Percentiles rank a stretch among this genome's conserved stretches.
Conservation (phyloP, 2,113 vertebrate genomes). For the Chionis minor region DNA sequence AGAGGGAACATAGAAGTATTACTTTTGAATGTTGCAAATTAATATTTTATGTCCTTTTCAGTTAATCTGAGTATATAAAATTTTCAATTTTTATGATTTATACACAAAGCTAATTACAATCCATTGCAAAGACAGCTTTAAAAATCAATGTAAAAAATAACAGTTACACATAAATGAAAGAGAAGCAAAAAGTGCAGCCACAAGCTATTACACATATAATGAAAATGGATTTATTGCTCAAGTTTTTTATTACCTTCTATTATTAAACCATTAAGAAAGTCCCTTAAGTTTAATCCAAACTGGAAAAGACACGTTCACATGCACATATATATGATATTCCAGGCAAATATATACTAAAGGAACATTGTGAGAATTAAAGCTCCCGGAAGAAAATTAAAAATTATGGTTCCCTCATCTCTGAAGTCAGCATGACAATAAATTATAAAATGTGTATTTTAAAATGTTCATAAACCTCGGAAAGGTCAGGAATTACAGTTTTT, state of each 20-base stretch:
- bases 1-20: slow-evolving; percentile 37
- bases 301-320: neutral
- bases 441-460: neutral
- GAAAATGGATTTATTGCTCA: slow-evolving; percentile 69
- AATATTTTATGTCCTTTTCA: slow-evolving; percentile 52
- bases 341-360: slow-evolving; percentile 13
- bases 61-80: slow-evolving; percentile 60
- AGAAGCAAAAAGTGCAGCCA: slow-evolving; percentile 50
- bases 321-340: neutral
- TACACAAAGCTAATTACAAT: slow-evolving; percentile 63
- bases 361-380: slow-evolving; percentile 46
- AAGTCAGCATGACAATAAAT: neutral
- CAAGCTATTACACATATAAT: slow-evolving; percentile 59
- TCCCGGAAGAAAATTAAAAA: slow-evolving; percentile 57
- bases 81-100: slow-evolving; percentile 64
- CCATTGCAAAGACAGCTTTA: slow-evolving; percentile 60
- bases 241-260: slow-evolving; percentile 56
- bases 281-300: slow-evolving; percentile 63
- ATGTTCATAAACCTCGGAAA: neutral
- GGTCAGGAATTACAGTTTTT: neutral
- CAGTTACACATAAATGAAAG: slow-evolving; percentile 59
- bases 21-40: slow-evolving; percentile 48
- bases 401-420: slow-evolving; percentile 13
- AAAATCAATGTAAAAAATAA: slow-evolving; percentile 68
- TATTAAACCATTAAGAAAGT: slow-evolving; percentile 68